These are phyloP conservation scores for Phataginus tricuspis DNA, from an alignment of 2,797 vertebrate genomes.

Conservation along the genomic window DNA sequence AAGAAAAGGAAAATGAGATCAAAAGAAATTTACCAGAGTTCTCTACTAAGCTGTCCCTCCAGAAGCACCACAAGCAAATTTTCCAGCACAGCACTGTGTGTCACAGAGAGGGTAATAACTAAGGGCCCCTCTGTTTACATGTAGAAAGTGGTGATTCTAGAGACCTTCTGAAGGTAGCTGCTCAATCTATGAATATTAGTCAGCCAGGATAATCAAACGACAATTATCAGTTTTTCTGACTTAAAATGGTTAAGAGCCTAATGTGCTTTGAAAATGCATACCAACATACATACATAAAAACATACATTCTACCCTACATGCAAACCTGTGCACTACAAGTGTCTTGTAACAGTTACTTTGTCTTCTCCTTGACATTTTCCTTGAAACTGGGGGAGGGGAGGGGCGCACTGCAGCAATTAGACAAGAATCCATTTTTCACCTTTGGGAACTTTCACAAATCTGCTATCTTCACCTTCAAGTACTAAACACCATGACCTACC, in stretches of 20 bases:
- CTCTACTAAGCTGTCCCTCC: not conserved
- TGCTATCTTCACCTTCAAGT: not conserved
- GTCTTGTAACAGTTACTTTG: constrained; percentile 14
- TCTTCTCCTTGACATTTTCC: not conserved
- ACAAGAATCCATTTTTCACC: constrained; percentile 38
- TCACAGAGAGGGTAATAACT: not conserved
- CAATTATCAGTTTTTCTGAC: constrained; percentile 32
- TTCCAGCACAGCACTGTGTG: not conserved
- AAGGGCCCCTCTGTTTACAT: not conserved
- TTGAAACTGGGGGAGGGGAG: not conserved
- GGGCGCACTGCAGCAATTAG: not conserved
- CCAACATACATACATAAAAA: not conserved
- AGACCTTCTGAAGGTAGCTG: not conserved
- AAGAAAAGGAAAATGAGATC: not conserved
- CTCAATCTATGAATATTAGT: not conserved
- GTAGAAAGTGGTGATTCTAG: not conserved
- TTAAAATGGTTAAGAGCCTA: not conserved
- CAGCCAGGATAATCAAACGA: constrained; percentile 20
- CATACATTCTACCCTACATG: not conserved
- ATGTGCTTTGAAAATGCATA: not conserved
- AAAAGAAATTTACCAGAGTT: not conserved
- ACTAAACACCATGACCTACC: not conserved
- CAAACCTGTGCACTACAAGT: not conserved
- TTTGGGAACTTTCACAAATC: not conserved
- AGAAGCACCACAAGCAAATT: not conserved